phyloP scores from a whole-genome alignment of 2,797 vertebrate species.

The Pelochelys cantorii region DNA sequence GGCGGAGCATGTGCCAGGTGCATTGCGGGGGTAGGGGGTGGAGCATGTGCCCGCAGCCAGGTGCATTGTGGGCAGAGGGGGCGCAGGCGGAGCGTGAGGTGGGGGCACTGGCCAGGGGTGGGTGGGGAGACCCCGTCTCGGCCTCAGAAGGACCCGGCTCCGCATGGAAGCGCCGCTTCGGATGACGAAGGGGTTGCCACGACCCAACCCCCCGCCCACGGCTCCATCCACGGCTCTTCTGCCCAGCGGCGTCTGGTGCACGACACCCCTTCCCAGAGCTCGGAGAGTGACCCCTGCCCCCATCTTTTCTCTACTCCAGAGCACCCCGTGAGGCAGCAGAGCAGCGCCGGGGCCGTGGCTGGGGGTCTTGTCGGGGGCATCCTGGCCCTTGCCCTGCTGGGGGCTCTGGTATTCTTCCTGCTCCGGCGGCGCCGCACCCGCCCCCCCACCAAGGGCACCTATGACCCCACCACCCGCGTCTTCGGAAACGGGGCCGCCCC shows the following conservation, averaged over 20 bases:
- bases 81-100: not conserved
- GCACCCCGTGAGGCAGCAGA: not conserved
- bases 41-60: too few species aligned
- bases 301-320: constrained; percentile 19
- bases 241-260: not conserved
- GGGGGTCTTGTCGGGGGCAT: constrained; percentile 89
- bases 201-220: not conserved
- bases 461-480: constrained; percentile 86
- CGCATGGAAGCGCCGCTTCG: not conserved
- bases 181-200: not conserved
- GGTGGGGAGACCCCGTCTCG: not conserved
- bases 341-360: constrained; percentile 82
- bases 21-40: not conserved
- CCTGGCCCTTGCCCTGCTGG: constrained; percentile 87
- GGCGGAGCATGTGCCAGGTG: too few species aligned
- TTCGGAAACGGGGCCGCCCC: constrained; percentile 84
- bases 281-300: not conserved
- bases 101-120: not conserved
- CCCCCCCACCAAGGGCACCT: constrained; percentile 83
- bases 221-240: not conserved
- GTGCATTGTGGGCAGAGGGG: not conserved
- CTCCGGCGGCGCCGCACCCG: constrained; percentile 81
- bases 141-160: not conserved
- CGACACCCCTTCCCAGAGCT: not conserved
- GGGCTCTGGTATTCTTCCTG: constrained; percentile 82